Conservation (phyloP, 2,113 vertebrate genomes). For the Miniopterus natalensis region DNA sequence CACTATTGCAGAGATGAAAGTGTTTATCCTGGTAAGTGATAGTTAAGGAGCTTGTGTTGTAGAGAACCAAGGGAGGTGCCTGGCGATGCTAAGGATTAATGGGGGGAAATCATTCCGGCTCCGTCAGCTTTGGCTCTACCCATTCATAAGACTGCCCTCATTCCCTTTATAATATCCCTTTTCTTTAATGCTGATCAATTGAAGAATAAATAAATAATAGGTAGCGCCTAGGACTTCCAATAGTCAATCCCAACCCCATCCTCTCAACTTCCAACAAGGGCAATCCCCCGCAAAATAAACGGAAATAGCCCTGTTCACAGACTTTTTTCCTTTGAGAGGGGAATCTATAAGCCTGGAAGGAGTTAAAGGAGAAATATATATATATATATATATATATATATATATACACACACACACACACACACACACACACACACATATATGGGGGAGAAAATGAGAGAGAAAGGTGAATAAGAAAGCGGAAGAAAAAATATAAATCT, state of each 20-base stretch:
- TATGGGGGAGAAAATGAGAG: neutral
- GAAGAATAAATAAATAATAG: constrained; percentile 51
- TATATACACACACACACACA: no score
- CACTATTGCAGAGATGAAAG: constrained; percentile 75
- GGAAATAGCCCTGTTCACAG: neutral
- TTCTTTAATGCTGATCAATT: neutral
- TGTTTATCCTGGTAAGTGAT: constrained; percentile 84
- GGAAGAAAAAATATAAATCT: neutral
- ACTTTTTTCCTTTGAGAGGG: neutral
- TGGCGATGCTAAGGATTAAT: constrained; percentile 59
- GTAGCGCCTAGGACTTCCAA: neutral
- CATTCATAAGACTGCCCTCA: neutral
- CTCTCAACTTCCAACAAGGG: neutral
- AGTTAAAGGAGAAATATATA: neutral
- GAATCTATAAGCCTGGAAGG: neutral
- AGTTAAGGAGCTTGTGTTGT: constrained; percentile 78
- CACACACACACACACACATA: neutral
- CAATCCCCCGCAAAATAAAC: neutral
- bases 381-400: no score
- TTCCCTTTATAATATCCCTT: neutral
- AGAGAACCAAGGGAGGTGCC: constrained; percentile 38
- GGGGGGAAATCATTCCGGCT: neutral
- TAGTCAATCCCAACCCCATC: neutral
- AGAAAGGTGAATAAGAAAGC: neutral
- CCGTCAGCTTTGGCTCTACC: constrained; percentile 22